These are phyloP conservation scores for Helleia helle DNA, from an alignment of 2,888 invertebrate genomes.

Conservation along the genomic window DNA sequence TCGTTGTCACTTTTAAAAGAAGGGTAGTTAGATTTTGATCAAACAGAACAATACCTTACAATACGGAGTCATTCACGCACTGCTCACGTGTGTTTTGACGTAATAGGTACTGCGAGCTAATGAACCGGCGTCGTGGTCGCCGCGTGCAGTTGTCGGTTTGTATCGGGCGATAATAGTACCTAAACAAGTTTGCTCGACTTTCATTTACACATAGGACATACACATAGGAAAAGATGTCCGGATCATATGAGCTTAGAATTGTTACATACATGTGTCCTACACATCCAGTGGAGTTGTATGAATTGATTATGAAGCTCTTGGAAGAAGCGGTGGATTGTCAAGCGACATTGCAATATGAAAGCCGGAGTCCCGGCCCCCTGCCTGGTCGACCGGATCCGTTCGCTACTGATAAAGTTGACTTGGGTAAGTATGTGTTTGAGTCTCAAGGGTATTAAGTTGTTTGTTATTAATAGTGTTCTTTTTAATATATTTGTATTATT, in stretches of 20 bases:
- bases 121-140: conserved; percentile 22
- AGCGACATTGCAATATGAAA: conserved; percentile 73
- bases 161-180: neutral
- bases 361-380: conserved; percentile 67
- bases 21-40: neutral
- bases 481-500: no score
- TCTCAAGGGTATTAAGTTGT: neutral
- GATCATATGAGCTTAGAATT: conserved; percentile 58
- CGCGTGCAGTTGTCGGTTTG: conserved; percentile 17
- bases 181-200: neutral
- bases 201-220: neutral
- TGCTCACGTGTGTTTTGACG: neutral
- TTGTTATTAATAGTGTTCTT: neutral
- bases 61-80: conserved; percentile 1
- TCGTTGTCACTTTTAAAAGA: no score
- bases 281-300: conserved; percentile 75
- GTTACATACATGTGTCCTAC: conserved; percentile 77
- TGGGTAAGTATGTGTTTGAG: conserved; percentile 58
- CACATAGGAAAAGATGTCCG: conserved; percentile 46
- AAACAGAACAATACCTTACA: neutral
- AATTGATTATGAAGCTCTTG: conserved; percentile 68
- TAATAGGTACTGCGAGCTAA: neutral
- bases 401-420: conserved; percentile 61
- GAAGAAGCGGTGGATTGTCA: conserved; percentile 65
- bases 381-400: conserved; percentile 72